Conservation (phyloP, 2,797 vertebrate genomes). For the Diplodus sargus region DNA sequence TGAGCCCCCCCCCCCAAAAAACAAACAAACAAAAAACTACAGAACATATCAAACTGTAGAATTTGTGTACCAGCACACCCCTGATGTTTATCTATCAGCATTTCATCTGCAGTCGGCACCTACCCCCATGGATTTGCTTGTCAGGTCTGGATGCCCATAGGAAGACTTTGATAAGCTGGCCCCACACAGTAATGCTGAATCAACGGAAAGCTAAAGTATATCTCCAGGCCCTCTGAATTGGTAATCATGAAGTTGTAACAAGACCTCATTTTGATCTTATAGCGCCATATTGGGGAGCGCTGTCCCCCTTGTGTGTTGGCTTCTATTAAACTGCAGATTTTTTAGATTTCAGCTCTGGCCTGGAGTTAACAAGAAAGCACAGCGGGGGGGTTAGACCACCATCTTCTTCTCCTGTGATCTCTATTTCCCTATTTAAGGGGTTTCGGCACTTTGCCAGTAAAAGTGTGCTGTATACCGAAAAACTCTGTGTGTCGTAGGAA, state of each 20-base stretch:
- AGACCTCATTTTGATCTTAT: constrained; percentile 65
- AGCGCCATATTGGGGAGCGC: constrained; percentile 27
- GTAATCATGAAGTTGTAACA: constrained; percentile 61
- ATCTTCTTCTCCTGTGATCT: constrained; percentile 40
- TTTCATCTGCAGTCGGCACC: constrained; percentile 34
- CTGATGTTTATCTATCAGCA: constrained; percentile 28
- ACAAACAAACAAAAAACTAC: constrained; percentile 3
- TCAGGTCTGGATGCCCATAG: constrained; percentile 50
- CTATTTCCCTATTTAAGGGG: constrained; percentile 25
- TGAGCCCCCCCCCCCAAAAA: too few species aligned
- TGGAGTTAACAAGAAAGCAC: constrained; percentile 66
- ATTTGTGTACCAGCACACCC: background rate
- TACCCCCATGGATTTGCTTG: constrained; percentile 31
- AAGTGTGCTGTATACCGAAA: constrained; percentile 33
- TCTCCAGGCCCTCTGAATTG: constrained; percentile 62
- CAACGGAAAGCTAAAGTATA: constrained; percentile 51
- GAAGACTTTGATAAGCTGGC: constrained; percentile 52
- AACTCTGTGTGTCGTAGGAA: background rate
- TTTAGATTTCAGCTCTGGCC: constrained; percentile 58
- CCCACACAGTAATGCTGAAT: constrained; percentile 61
- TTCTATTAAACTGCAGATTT: constrained; percentile 60
- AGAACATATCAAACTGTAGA: background rate
- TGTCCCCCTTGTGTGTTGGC: constrained; percentile 48
- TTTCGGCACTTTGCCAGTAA: constrained; percentile 27
- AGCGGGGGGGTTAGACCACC: constrained; percentile 55